Conservation (phyloP, 2,888 invertebrate genomes). For the Incurvaria masculella region DNA sequence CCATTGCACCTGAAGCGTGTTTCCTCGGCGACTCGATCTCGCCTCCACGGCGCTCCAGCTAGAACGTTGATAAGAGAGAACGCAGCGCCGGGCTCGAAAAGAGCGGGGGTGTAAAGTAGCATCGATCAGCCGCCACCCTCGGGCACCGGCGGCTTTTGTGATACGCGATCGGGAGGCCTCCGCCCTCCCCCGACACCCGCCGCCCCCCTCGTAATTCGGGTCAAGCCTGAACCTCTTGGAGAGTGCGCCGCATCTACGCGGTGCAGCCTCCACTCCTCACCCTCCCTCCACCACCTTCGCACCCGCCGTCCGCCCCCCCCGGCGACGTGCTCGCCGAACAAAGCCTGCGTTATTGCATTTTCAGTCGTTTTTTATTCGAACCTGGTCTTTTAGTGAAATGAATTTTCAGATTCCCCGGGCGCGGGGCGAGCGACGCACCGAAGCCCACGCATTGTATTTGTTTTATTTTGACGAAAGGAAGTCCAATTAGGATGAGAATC, state of each 20-base stretch:
- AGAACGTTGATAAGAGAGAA: background rate
- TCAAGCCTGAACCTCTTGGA: constrained; percentile 4
- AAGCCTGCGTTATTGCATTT: background rate
- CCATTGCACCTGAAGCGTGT: background rate
- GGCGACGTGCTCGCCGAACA: background rate
- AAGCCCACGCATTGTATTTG: background rate
- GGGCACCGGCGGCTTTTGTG: background rate
- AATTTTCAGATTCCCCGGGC: background rate
- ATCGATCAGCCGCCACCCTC: background rate
- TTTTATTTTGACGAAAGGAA: too few relatives aligned
- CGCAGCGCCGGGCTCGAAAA: background rate
- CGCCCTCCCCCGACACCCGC: background rate
- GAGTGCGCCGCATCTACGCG: constrained; percentile 13
- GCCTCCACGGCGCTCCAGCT: background rate
- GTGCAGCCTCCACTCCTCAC: constrained; percentile 12
- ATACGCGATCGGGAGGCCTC: background rate
- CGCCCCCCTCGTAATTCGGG: background rate
- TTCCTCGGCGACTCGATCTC: background rate
- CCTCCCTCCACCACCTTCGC: constrained; percentile 14
- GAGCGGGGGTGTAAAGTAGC: background rate
- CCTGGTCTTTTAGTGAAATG: background rate
- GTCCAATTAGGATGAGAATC: too few relatives aligned
- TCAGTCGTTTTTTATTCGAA: background rate
- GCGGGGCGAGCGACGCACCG: background rate
- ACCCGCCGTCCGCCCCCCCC: constrained; percentile 6